Evolutionary conservation across 2,888 invertebrate genomes (phyloP).

Genomic region (Fissipunctia ypsillon): DNA sequence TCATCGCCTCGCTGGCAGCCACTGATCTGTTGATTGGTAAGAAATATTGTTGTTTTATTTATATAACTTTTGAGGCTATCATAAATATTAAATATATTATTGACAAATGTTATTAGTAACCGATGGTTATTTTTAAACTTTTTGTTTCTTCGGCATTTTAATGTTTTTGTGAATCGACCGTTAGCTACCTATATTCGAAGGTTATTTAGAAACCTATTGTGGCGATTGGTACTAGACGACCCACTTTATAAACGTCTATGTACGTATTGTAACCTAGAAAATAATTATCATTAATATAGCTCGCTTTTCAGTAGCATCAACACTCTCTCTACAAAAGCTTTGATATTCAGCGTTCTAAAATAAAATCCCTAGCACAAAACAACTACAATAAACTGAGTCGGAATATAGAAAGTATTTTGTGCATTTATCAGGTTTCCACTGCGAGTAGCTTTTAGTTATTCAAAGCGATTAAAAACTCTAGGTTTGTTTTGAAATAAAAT

Average conservation of each 20-base stretch:
- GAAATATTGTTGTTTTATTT: conserved; percentile 42
- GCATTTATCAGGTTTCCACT: conserved; percentile 21
- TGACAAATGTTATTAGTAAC: background rate
- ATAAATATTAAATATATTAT: background rate
- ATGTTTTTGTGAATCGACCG: background rate
- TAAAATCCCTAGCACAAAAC: background rate
- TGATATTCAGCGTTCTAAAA: background rate
- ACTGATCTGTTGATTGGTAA: conserved; percentile 99
- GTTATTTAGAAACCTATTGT: background rate
- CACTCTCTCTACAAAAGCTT: background rate
- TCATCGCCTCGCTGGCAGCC: conserved; percentile 99
- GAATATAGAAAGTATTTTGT: conserved; percentile 14
- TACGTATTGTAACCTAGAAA: background rate
- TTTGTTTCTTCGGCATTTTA: background rate
- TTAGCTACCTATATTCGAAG: background rate
- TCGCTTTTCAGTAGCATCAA: background rate
- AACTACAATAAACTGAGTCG: conserved; percentile 1
- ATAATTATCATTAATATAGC: too few species aligned
- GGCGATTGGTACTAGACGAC: too few species aligned
- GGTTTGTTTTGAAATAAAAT: conserved; percentile 23
- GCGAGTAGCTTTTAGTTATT: conserved; percentile 26
- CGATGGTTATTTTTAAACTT: background rate
- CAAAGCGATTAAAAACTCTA: conserved; percentile 18
- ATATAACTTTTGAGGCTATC: background rate
- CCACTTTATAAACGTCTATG: background rate